Evolutionary conservation across 2,797 vertebrate species (phyloP).

Genomic region (Danio albolineatus): DNA sequence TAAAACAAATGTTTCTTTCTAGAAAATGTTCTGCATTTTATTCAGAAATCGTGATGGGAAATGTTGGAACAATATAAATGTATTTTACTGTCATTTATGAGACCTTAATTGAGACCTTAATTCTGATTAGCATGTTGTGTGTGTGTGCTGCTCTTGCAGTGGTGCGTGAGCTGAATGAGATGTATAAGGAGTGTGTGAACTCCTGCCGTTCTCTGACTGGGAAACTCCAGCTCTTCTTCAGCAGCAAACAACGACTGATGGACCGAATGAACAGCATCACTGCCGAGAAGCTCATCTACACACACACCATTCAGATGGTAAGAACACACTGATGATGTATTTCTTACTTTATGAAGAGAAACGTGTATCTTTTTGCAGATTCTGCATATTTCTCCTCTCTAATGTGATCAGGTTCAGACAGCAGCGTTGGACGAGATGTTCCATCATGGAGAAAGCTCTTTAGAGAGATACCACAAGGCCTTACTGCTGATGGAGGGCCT

Average conservation of each 20-base stretch:
- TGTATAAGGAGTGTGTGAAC: slow-evolving; percentile 92
- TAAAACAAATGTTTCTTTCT: too few species aligned
- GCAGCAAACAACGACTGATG: slow-evolving; percentile 95
- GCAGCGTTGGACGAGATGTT: slow-evolving; percentile 99
- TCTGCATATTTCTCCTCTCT: neutral
- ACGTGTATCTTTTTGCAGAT: neutral
- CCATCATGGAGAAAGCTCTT: slow-evolving; percentile 85
- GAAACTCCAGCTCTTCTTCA: slow-evolving; percentile 90
- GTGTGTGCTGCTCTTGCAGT: slow-evolving; percentile 75
- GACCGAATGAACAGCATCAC: slow-evolving; percentile 91
- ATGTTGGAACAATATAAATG: neutral
- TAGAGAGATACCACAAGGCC: slow-evolving; percentile 92
- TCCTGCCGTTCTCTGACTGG: slow-evolving; percentile 89
- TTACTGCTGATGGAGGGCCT: slow-evolving; percentile 95
- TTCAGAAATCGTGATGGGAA: too few species aligned
- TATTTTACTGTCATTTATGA: neutral
- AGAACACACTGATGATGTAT: slow-evolving; percentile 22
- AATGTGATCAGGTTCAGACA: slow-evolving; percentile 85
- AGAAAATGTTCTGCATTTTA: too few species aligned
- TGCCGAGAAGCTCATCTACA: slow-evolving; percentile 95
- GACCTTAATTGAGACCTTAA: neutral
- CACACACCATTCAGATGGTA: slow-evolving; percentile 92
- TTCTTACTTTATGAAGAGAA: neutral
- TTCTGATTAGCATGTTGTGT: neutral
- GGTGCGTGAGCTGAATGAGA: slow-evolving; percentile 90